Percentiles rank a stretch among this genome's conserved stretches.
These are phyloP conservation scores for Lasius fuliginosus DNA, from an alignment of 2,888 invertebrate genomes.

Conservation along the genomic window DNA sequence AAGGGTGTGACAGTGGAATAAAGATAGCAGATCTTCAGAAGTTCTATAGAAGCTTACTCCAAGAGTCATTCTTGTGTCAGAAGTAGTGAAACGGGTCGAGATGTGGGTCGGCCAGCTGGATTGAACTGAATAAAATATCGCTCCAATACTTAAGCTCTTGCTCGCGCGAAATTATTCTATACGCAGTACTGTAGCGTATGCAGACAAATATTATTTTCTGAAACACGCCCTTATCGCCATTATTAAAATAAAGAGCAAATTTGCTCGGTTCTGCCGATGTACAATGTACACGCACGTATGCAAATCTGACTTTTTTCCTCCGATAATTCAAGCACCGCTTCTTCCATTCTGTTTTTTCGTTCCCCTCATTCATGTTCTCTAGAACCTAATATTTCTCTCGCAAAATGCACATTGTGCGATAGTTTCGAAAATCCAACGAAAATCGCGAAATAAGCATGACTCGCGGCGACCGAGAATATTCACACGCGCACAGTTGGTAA, in stretches of 20 bases:
- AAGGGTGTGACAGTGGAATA: constrained; percentile 57
- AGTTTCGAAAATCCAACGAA: constrained; percentile 24
- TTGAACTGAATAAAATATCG: constrained; percentile 48
- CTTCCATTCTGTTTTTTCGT: background rate
- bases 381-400: constrained; percentile 34
- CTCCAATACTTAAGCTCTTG: constrained; percentile 17
- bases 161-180: constrained; percentile 17
- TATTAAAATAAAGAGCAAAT: constrained; percentile 8
- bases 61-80: constrained; percentile 58
- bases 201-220: background rate
- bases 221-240: background rate
- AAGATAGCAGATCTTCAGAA: constrained; percentile 63
- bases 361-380: constrained; percentile 11
- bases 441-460: constrained; percentile 46
- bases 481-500: background rate
- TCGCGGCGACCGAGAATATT: constrained; percentile 21
- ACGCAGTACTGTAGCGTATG: background rate
- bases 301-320: background rate
- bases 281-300: background rate
- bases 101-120: constrained; percentile 8
- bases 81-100: constrained; percentile 48
- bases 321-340: constrained; percentile 10
- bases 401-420: background rate
- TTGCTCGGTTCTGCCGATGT: background rate
- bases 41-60: constrained; percentile 55